Base-by-base conservation (phyloP, 1,140 invertebrate species). In the Oryctes rhinoceros region DNA sequence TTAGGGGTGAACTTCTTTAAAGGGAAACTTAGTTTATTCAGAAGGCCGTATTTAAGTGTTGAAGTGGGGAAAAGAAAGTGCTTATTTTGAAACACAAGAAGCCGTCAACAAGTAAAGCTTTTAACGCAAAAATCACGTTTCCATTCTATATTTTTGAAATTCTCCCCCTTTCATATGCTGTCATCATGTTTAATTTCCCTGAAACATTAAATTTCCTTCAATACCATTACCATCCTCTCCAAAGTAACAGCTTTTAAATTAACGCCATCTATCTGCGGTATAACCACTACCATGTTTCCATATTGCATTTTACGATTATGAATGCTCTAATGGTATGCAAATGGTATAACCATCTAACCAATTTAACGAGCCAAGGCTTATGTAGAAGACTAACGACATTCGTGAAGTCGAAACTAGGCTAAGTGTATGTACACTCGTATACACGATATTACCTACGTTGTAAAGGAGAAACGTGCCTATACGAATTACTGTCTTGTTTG, bases 321-420 rank as follows among this genome's bases (percentile, higher is more conserved):
- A n/a, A 53, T n/a, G 49, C 15, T 53, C 49, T 53, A 53, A 53
- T 53, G 49, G 49, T 6, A 53, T 53, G 49, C 49, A 53, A 53
- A 53, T 53, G 49, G 10, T 53, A n/a, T 11, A 53, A n/a, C 49
- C 39, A 7, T 3, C 39, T 4, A 39, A 11, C 49, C 49, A 11
- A 53, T n/a, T 53, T 39, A 39, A 53, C 49, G 10, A 53, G 15
- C 49, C 10, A 53, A 53, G 10, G 15, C 4, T n/a, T 53, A n/a
- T 53, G 7, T 39, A 7, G n/a, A 48, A 48, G 47, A 48, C 47
- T 11, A 13, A n/a, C 49, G 15, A 3, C 49, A 11, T 53, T 11
- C 4, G 3, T 3, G 49, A 5, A 53, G 49, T 53, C 49, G 15
- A 11, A 53, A 53, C 10, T 53, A 11, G 49, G 49, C 10, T 11